These are phyloP conservation scores for Pterocles burchelli DNA, from an alignment of 2,113 vertebrate genomes.

Conservation along the genomic window DNA sequence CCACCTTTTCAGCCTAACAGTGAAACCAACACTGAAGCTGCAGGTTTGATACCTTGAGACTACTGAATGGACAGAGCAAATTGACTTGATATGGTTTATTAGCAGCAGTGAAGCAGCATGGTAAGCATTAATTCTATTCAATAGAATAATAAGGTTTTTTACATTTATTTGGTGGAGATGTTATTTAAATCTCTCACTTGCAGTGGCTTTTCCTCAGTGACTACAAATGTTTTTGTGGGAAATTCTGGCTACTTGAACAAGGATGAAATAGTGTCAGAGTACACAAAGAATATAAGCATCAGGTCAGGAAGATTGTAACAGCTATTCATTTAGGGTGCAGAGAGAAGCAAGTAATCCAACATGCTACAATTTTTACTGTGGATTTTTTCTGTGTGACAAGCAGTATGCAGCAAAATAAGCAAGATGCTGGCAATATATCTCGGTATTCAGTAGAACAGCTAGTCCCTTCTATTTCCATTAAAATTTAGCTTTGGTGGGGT, in stretches of 20 bases:
- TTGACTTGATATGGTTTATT: background rate
- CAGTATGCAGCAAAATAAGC: background rate
- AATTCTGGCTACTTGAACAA: constrained; percentile 21
- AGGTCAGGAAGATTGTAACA: background rate
- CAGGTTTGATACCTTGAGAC: background rate
- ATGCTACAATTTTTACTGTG: background rate
- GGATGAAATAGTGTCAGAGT: background rate
- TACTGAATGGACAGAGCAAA: constrained; percentile 15
- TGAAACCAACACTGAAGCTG: background rate
- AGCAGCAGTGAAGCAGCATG: constrained; percentile 5
- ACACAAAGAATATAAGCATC: background rate
- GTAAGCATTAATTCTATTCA: background rate
- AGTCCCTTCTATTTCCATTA: background rate
- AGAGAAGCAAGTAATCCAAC: background rate
- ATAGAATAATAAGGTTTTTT: background rate
- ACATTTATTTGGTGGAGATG: background rate
- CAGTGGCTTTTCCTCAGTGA: background rate
- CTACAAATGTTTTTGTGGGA: background rate
- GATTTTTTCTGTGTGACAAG: background rate
- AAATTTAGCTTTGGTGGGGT: background rate
- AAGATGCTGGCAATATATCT: background rate
- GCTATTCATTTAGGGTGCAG: background rate
- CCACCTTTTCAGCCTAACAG: background rate
- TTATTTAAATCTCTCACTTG: constrained; percentile 34
- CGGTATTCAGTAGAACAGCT: background rate